Evolutionary conservation across 2,888 invertebrate species (phyloP).

Genomic region (Choristoneura rosaceana): DNA sequence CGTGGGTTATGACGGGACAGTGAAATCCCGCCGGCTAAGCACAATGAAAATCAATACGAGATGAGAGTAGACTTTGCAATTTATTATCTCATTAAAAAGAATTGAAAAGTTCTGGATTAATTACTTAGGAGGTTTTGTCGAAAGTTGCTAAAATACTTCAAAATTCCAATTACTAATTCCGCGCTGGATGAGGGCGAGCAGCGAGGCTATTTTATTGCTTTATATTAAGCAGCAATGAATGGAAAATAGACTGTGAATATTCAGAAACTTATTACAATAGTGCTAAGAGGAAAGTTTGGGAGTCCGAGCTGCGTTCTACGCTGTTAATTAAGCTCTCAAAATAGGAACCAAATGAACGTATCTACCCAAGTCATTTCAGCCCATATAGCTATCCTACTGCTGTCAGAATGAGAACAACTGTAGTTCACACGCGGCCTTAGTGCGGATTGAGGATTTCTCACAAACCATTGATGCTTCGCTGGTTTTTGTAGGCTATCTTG

Average conservation of each 20-base stretch:
- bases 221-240: slow-evolving; percentile 18
- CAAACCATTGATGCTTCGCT: no score
- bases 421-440: no score
- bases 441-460: no score
- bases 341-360: background rate
- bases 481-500: no score
- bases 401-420: no score
- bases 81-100: slow-evolving; percentile 38
- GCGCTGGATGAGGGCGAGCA: background rate
- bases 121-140: slow-evolving; percentile 32
- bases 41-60: slow-evolving; percentile 20
- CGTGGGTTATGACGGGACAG: slow-evolving; percentile 1
- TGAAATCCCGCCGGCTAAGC: slow-evolving; percentile 16
- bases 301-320: background rate
- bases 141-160: slow-evolving; percentile 35
- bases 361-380: background rate
- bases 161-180: slow-evolving; percentile 35
- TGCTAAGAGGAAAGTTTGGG: slow-evolving; percentile 5
- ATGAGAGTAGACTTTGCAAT: slow-evolving; percentile 29
- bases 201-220: slow-evolving; percentile 22
- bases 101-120: slow-evolving; percentile 38
- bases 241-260: slow-evolving; percentile 14
- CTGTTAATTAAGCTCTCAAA: background rate
- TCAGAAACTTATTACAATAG: slow-evolving; percentile 7
- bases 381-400: no score